phyloP scores from a whole-genome alignment of 2,113 vertebrate genomes.

The Pseudopodoces humilis region DNA sequence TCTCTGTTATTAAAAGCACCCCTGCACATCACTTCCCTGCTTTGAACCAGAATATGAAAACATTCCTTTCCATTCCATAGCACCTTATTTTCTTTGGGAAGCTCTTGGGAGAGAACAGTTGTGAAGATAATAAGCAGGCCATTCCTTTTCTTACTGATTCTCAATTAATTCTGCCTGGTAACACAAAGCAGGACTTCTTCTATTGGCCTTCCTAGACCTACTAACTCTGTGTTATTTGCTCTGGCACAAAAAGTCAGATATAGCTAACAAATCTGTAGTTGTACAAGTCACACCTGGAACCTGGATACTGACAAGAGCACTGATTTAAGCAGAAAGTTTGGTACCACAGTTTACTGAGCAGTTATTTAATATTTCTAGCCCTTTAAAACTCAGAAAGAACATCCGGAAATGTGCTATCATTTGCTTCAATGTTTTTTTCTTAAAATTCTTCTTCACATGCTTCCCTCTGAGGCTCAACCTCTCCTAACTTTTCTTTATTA shows the following conservation, averaged over 20 bases:
- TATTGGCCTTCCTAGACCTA: background rate
- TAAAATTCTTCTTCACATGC: background rate
- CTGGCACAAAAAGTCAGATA: background rate
- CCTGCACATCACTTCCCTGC: background rate
- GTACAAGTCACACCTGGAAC: background rate
- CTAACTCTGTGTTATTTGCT: background rate
- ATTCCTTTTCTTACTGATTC: background rate
- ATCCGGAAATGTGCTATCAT: background rate
- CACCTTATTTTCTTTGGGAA: constrained; percentile 5
- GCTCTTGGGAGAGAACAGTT: background rate
- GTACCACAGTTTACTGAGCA: background rate
- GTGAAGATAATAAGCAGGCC: background rate
- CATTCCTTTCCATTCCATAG: background rate
- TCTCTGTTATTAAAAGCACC: background rate
- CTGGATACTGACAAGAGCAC: background rate
- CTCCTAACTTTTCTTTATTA: background rate
- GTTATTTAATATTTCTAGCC: background rate
- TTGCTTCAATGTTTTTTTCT: background rate
- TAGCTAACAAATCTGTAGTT: background rate
- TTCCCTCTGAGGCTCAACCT: background rate
- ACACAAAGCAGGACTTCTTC: background rate
- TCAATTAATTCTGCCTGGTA: background rate
- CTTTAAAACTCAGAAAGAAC: background rate
- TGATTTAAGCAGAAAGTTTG: background rate
- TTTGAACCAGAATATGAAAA: background rate